phyloP scores from a whole-genome alignment of 2,113 vertebrate genomes.

The Sitta europaea region DNA sequence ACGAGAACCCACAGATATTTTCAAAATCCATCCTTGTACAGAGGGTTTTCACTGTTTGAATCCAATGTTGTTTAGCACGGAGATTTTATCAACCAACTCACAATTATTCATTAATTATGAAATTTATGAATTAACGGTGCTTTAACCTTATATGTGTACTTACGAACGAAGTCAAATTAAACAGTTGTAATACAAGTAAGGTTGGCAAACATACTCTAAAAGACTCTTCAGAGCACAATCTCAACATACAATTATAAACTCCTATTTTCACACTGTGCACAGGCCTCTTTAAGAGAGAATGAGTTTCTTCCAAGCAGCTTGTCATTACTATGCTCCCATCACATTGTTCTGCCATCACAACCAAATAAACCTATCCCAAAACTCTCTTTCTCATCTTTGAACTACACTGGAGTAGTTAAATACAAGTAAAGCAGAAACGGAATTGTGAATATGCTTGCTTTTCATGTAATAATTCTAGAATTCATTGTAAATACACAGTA shows the following conservation, averaged over 20 bases:
- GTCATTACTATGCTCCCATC: neutral
- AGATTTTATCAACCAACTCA: neutral
- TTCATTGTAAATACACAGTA: neutral
- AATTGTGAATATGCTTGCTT: neutral
- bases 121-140: neutral
- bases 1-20: neutral
- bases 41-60: neutral
- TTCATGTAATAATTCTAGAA: neutral
- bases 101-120: neutral
- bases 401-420: neutral
- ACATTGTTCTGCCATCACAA: neutral
- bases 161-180: slow-evolving; percentile 24
- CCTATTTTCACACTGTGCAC: neutral
- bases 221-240: neutral
- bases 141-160: slow-evolving; percentile 5
- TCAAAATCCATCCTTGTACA: neutral
- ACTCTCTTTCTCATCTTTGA: neutral
- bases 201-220: neutral
- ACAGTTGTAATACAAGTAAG: neutral
- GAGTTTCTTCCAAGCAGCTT: neutral
- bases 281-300: neutral
- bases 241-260: neutral
- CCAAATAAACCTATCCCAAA: neutral
- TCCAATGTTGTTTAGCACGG: neutral
- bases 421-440: neutral